Evolutionary conservation across 2,888 invertebrate species (phyloP).

Genomic region (Sympetrum striolatum): DNA sequence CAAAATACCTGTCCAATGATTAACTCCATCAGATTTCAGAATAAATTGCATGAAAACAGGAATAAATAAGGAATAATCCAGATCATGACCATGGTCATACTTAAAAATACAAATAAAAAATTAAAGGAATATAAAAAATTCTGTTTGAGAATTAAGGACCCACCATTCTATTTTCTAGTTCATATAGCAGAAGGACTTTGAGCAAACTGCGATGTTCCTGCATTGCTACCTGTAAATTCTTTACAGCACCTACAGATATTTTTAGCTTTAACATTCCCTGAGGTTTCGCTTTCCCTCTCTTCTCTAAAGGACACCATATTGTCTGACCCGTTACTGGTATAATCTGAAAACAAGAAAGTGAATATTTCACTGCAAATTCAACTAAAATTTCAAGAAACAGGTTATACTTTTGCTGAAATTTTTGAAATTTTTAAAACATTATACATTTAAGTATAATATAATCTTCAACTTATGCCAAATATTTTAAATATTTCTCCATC

Average conservation of each 20-base stretch:
- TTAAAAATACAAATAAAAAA: too few relatives aligned
- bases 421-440: too few relatives aligned
- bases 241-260: slow-evolving; percentile 84
- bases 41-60: background rate
- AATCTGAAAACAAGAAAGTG: slow-evolving; percentile 65
- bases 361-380: too few relatives aligned
- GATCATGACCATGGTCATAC: too few relatives aligned
- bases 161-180: slow-evolving; percentile 79
- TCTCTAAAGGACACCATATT: slow-evolving; percentile 90
- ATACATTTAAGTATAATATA: too few relatives aligned
- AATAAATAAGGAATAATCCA: too few relatives aligned
- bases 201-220: slow-evolving; percentile 85
- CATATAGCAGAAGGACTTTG: slow-evolving; percentile 77
- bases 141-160: background rate
- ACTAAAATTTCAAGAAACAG: background rate
- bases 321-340: slow-evolving; percentile 92
- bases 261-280: slow-evolving; percentile 88
- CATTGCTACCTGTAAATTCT: slow-evolving; percentile 81
- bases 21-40: background rate
- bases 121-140: background rate
- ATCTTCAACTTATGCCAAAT: too few relatives aligned
- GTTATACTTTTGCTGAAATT: too few relatives aligned
- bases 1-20: background rate
- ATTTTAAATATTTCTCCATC: too few relatives aligned
- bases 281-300: slow-evolving; percentile 79